These are phyloP conservation scores for Zaprionus lachaisei DNA, from an alignment of 1,140 invertebrate genomes.

Conservation along the genomic window DNA sequence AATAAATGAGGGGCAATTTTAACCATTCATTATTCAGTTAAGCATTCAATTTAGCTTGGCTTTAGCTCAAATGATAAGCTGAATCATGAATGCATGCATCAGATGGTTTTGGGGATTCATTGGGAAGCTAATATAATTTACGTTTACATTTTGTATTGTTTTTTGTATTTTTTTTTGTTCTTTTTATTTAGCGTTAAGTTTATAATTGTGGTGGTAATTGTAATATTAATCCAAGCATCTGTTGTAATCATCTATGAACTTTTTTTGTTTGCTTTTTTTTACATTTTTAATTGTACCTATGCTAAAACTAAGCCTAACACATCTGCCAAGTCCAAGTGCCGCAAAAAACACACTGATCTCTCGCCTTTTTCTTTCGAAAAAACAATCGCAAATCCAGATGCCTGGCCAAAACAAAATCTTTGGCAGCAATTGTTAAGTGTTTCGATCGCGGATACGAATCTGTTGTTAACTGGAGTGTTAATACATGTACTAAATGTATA, in stretches of 20 bases:
- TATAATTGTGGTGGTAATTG: constrained; percentile 48
- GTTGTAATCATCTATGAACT: constrained; percentile 56
- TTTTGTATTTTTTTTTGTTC: constrained; percentile 39
- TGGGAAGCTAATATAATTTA: constrained; percentile 27
- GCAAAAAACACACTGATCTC: constrained; percentile 34
- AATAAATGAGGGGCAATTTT: constrained; percentile 8
- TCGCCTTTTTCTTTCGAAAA: not conserved
- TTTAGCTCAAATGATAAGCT: constrained; percentile 20
- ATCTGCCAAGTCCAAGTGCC: constrained; percentile 43
- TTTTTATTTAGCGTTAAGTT: constrained; percentile 48
- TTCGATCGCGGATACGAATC: constrained; percentile 33
- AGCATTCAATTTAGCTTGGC: constrained; percentile 32
- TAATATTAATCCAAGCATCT: constrained; percentile 62
- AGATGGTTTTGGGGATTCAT: constrained; percentile 4
- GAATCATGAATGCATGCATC: not conserved
- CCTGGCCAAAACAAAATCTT: constrained; percentile 38
- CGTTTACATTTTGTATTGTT: constrained; percentile 18
- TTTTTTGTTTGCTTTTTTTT: constrained; percentile 41
- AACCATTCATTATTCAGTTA: constrained; percentile 32
- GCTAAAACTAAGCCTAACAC: constrained; percentile 71
- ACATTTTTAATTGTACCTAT: constrained; percentile 59
- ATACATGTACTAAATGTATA: constrained; percentile 73
- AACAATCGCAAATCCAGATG: constrained; percentile 29
- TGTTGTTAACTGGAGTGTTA: constrained; percentile 72
- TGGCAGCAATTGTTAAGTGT: constrained; percentile 44